Percentiles rank a stretch among this genome's conserved stretches.
Conservation (phyloP, 2,113 vertebrate genomes). For the Anseranas semipalmata region DNA sequence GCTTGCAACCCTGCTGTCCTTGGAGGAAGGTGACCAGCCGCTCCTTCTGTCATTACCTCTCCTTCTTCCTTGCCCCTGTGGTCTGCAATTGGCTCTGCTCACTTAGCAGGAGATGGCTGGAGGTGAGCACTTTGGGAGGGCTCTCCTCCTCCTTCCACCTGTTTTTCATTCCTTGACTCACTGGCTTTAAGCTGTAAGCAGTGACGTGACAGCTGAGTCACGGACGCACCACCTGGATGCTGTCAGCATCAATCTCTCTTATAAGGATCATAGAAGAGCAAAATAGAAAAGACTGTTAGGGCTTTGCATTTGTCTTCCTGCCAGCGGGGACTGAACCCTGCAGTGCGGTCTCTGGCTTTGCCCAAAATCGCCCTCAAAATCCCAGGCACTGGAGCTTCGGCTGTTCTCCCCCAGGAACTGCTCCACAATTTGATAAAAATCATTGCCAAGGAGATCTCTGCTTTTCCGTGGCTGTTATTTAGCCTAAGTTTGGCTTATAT, state of each 20-base stretch:
- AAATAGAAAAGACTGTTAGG: slow-evolving; percentile 46
- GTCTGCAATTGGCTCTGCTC: not conserved
- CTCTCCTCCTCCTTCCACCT: slow-evolving; percentile 67
- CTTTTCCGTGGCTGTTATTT: not conserved
- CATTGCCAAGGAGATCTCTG: not conserved
- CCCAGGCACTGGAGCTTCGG: slow-evolving; percentile 13
- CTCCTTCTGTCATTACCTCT: slow-evolving; percentile 49
- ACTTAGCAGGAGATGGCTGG: not conserved
- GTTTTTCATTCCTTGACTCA: slow-evolving; percentile 69
- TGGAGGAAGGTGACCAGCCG: not conserved
- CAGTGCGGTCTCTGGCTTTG: slow-evolving; percentile 18
- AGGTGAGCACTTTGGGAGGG: slow-evolving; percentile 28
- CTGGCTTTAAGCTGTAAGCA: slow-evolving; percentile 52
- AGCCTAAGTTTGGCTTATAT: not conserved
- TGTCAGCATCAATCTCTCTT: slow-evolving; percentile 72
- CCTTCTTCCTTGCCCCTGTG: not conserved
- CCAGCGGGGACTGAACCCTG: slow-evolving; percentile 15
- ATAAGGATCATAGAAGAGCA: slow-evolving; percentile 61
- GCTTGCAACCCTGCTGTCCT: slow-evolving; percentile 29
- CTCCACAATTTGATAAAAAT: not conserved
- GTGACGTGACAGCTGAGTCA: slow-evolving; percentile 73
- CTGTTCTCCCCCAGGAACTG: not conserved
- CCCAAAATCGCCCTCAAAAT: not conserved
- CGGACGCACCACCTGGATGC: slow-evolving; percentile 63
- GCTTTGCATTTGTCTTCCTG: slow-evolving; percentile 61